Evolutionary conservation across 2,797 vertebrate species (phyloP).

Genomic region (Merluccius polli): DNA sequence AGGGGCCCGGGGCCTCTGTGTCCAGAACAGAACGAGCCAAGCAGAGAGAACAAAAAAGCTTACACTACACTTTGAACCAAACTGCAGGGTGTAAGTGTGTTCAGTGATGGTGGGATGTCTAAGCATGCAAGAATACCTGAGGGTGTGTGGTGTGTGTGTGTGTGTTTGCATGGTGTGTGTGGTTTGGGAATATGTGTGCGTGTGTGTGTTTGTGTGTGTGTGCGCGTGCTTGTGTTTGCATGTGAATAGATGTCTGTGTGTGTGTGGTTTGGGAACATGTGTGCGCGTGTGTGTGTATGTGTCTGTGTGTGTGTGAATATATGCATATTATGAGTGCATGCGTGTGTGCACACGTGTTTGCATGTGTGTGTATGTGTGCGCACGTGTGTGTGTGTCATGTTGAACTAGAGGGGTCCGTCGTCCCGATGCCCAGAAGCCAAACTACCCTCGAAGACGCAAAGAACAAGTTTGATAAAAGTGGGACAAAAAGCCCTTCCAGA

Average conservation of each 20-base stretch:
- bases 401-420: slow-evolving; percentile 27
- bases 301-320: too few species aligned
- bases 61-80: slow-evolving; percentile 37
- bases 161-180: too few species aligned
- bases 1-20: background rate
- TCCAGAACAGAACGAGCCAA: slow-evolving; percentile 12
- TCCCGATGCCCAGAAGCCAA: slow-evolving; percentile 31
- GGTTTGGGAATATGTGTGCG: too few species aligned
- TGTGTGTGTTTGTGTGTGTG: too few species aligned
- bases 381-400: slow-evolving; percentile 8
- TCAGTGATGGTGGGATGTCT: slow-evolving; percentile 32
- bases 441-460: slow-evolving; percentile 29
- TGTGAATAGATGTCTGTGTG: too few species aligned
- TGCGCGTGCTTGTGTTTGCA: too few species aligned
- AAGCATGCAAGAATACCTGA: background rate
- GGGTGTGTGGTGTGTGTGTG: slow-evolving; percentile 8
- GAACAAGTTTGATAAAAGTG: slow-evolving; percentile 36
- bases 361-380: too few species aligned
- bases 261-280: too few species aligned
- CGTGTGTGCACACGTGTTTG: too few species aligned
- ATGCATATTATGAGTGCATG: too few species aligned
- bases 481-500: slow-evolving; percentile 36
- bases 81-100: slow-evolving; percentile 50
- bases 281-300: too few species aligned
- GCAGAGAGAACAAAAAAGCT: too few species aligned